A percentile compares a stretch with the other conserved stretches of the same genome.
Evolutionary conservation across 2,797 vertebrate species (phyloP).

Genomic region (Tokudaia muenninki): DNA sequence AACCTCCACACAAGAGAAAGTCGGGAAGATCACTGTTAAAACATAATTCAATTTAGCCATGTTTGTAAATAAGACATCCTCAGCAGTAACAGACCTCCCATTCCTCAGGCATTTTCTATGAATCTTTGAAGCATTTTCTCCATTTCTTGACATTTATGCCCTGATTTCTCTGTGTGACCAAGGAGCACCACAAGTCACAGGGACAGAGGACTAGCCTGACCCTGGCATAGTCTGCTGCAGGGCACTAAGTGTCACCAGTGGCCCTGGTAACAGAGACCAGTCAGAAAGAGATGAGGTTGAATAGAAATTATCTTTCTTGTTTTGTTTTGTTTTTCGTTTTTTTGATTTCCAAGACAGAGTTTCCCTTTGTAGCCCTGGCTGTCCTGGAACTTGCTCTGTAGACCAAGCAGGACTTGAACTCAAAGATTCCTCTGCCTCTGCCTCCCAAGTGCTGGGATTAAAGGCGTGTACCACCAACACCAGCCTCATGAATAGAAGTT

Average conservation of each 20-base stretch:
- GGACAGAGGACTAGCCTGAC: background rate
- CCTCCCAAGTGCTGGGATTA: background rate
- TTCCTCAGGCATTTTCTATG: background rate
- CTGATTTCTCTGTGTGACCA: background rate
- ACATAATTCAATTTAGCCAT: background rate
- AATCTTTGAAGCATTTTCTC: background rate
- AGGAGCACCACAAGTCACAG: background rate
- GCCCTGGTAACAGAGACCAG: too few relatives aligned
- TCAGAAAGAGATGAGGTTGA: too few relatives aligned
- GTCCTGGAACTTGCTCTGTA: background rate
- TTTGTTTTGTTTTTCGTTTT: background rate
- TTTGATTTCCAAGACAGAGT: background rate
- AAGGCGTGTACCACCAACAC: background rate
- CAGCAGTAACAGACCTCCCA: background rate
- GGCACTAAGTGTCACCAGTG: background rate
- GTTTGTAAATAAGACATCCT: slow-evolving; percentile 55
- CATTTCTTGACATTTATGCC: background rate
- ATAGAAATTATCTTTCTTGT: background rate
- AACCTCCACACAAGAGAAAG: slow-evolving; percentile 80
- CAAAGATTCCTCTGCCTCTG: background rate
- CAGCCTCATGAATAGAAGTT: background rate
- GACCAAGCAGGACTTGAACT: background rate
- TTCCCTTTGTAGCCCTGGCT: background rate
- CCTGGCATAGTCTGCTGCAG: background rate
- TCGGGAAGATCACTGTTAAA: slow-evolving; percentile 70